Percentiles rank a stretch among this genome's conserved stretches.
Conservation (phyloP, 2,888 invertebrate species). For the Trypoxylon attenuatum region DNA sequence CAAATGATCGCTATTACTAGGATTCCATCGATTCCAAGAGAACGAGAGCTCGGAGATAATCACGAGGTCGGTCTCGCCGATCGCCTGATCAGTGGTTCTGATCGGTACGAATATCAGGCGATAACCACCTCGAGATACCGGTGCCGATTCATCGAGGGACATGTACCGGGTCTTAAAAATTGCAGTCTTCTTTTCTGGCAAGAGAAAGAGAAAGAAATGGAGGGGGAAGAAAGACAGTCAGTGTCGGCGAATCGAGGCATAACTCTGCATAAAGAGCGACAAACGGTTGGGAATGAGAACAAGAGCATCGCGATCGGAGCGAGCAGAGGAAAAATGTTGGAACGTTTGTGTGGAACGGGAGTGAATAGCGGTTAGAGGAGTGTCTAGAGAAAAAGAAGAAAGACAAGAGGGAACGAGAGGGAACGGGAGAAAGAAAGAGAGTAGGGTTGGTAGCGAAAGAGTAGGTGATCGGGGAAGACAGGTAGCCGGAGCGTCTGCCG, state of each 20-base stretch:
- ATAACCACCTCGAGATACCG: background rate
- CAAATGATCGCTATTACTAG: constrained; percentile 47
- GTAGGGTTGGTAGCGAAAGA: background rate
- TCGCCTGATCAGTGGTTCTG: no score
- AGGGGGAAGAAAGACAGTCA: no score
- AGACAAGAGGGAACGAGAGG: constrained; percentile 5
- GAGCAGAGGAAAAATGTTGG: constrained; percentile 35
- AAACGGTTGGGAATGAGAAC: constrained; percentile 40
- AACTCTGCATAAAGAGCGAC: constrained; percentile 58
- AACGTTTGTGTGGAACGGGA: constrained; percentile 19
- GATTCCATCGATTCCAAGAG: constrained; percentile 35
- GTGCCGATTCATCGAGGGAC: constrained; percentile 2
- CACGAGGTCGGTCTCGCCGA: no score
- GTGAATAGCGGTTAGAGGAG: background rate
- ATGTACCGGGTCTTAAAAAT: background rate
- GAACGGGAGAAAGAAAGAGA: constrained; percentile 13
- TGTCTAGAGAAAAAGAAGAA: constrained; percentile 7
- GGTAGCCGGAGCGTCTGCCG: constrained; percentile 54
- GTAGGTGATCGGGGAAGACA: constrained; percentile 52
- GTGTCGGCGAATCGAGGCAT: constrained; percentile 38
- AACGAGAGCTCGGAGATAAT: constrained; percentile 35
- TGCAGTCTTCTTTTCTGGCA: no score
- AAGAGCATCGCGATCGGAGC: constrained; percentile 21
- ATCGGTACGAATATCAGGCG: no score
- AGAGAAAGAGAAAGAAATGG: no score